Base-by-base conservation (phyloP, 2,888 invertebrate genomes). In the Uropetala carovei region DNA sequence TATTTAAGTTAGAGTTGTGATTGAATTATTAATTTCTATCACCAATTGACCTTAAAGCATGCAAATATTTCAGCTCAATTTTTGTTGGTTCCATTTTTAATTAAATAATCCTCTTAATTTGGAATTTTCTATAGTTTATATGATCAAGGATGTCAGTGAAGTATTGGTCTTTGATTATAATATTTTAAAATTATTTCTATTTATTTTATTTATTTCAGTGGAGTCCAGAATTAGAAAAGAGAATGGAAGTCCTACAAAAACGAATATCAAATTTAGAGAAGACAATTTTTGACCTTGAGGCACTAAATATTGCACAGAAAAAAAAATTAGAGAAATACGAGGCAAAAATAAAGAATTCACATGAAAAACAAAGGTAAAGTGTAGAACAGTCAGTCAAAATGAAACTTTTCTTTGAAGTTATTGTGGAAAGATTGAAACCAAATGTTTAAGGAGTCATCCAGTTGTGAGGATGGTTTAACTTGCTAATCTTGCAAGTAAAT, bases 211-310 rank as follows among this genome's bases (percentile, higher is more conserved):
- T 11, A 59, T 86, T 86, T 18, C 86, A 86, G 86, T 86, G 14
- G 86, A 86, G 30, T 3, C 27, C 59, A 27, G 86, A 59, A 16
- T 60, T 60, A 60, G 86, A 86, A 30, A 86, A 60, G 22, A 59
- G 30, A 27, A 30, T 86, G 59, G 86, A 86, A 30, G 60, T 30
- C 30, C 14, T 86, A 14, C 86, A 86, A 18, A 86, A 86, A 27
- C n/a, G 60, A 30, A 64, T 86, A 27, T 60, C 27, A 18, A 59
- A 30, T 60, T 30, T 60, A 14, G 60, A 86, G 30, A 60, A 10
- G 30, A 58, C 58, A 59, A 60, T 64, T 10, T 86, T 59, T 86
- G 86, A 86, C 9, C 86, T 86, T 18, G 59, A 86, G 60, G 58
- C 16, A 14, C 9, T 59, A 58, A 86, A 86, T 64, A 86, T 86